A percentile compares a stretch with the other conserved stretches of the same genome.
Evolutionary conservation across 2,888 invertebrate species (phyloP).

Genomic region (Pogonocherus hispidulus): DNA sequence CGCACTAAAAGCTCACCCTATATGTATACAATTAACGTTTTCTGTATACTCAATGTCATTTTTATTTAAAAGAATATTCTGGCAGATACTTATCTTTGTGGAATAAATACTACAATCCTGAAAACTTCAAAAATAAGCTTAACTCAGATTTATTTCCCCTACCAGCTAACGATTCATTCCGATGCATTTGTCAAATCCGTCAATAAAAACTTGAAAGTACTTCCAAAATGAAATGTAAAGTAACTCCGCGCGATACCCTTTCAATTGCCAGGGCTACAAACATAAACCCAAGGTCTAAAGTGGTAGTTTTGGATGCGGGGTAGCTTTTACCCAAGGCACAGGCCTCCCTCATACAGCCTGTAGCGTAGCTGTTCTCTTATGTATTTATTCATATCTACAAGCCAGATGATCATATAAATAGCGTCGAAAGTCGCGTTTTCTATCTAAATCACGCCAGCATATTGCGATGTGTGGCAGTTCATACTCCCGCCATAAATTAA

Average conservation of each 20-base stretch:
- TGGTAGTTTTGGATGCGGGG: slow-evolving; percentile 40
- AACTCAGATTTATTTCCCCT: not conserved
- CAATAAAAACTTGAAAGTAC: slow-evolving; percentile 2
- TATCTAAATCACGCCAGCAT: slow-evolving; percentile 67
- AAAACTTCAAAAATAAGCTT: slow-evolving; percentile 1
- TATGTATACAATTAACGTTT: too few species aligned
- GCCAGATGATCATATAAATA: slow-evolving; percentile 67
- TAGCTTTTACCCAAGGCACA: slow-evolving; percentile 46
- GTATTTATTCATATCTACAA: slow-evolving; percentile 67
- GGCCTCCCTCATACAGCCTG: slow-evolving; percentile 46
- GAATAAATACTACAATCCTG: too few species aligned
- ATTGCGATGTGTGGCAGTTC: slow-evolving; percentile 63
- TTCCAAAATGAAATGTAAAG: slow-evolving; percentile 36
- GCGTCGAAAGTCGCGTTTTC: slow-evolving; percentile 66
- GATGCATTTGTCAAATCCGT: not conserved
- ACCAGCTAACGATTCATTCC: not conserved
- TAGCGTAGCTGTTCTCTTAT: slow-evolving; percentile 58
- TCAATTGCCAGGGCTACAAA: slow-evolving; percentile 46
- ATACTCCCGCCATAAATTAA: slow-evolving; percentile 63
- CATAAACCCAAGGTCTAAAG: slow-evolving; percentile 44
- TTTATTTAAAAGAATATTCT: too few species aligned
- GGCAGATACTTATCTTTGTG: too few species aligned
- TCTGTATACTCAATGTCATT: too few species aligned
- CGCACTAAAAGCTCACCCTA: too few species aligned
- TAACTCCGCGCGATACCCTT: slow-evolving; percentile 31